Evolutionary conservation across 2,888 invertebrate genomes (phyloP).

Genomic region (Hydrotaea cyrtoneurina): DNA sequence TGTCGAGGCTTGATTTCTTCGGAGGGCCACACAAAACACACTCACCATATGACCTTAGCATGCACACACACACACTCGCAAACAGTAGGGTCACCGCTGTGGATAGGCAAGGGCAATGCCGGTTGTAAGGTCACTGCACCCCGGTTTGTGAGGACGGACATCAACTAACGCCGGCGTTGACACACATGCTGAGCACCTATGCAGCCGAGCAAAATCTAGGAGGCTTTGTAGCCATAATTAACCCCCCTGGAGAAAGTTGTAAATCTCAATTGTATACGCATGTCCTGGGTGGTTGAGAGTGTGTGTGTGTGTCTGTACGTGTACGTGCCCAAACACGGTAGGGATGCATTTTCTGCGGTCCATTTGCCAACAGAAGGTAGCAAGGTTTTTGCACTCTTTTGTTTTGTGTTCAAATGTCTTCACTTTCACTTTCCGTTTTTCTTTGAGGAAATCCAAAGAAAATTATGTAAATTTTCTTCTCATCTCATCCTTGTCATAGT

Average conservation of each 20-base stretch:
- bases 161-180: constrained; percentile 11
- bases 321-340: background rate
- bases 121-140: constrained; percentile 60
- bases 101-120: background rate
- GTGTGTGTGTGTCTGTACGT: background rate
- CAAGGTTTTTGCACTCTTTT: constrained; percentile 51
- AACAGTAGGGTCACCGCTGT: background rate
- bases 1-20: background rate
- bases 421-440: constrained; percentile 63
- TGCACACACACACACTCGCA: too few relatives aligned
- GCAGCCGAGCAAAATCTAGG: background rate
- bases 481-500: background rate
- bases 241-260: constrained; percentile 41
- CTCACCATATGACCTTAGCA: background rate
- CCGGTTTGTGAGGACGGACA: constrained; percentile 8
- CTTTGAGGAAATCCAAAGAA: constrained; percentile 8
- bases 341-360: constrained; percentile 6
- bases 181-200: background rate
- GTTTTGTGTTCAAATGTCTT: constrained; percentile 41
- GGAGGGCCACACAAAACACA: background rate
- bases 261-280: background rate
- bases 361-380: background rate
- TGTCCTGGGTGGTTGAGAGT: background rate
- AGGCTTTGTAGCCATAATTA: constrained; percentile 43
- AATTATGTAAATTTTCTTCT: constrained; percentile 44